A percentile compares a stretch with the other conserved stretches of the same genome.
These are phyloP conservation scores for Heliothis peltigera DNA, from an alignment of 2,888 invertebrate species.

Conservation along the genomic window DNA sequence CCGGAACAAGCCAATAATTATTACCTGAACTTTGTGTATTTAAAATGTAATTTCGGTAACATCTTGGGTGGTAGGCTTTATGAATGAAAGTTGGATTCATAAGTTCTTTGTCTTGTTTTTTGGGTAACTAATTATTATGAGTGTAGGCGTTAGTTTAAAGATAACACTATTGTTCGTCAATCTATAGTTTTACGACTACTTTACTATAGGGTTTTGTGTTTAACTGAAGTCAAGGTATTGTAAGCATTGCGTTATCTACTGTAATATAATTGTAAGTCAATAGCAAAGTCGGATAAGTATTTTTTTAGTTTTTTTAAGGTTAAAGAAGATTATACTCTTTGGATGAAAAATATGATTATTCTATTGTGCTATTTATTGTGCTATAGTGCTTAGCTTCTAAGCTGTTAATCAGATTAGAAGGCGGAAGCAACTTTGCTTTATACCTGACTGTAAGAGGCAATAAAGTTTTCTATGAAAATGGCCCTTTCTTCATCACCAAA, in stretches of 20 bases:
- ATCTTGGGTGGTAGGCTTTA: conserved; percentile 72
- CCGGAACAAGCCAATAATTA: conserved; percentile 59
- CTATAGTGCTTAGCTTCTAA: neutral
- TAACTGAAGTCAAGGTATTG: neutral
- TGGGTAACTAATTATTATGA: conserved; percentile 47
- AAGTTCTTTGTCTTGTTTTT: conserved; percentile 49
- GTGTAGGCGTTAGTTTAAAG: conserved; percentile 40
- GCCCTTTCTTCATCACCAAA: neutral
- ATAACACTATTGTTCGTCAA: conserved; percentile 47
- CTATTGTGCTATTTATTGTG: neutral
- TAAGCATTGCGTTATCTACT: neutral
- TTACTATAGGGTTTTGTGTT: conserved; percentile 12
- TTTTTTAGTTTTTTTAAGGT: neutral
- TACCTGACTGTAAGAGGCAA: neutral
- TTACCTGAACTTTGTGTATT: conserved; percentile 70
- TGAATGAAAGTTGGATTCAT: conserved; percentile 61
- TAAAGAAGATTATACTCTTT: no score
- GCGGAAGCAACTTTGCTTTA: neutral
- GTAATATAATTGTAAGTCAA: neutral
- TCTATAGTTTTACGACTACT: conserved; percentile 15
- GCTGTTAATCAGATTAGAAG: neutral
- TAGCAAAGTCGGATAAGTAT: neutral
- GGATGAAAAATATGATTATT: no score
- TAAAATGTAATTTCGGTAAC: conserved; percentile 63
- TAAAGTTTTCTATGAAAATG: neutral